These are phyloP conservation scores for Strigops habroptila DNA, from an alignment of 2,113 vertebrate genomes.

Conservation along the genomic window DNA sequence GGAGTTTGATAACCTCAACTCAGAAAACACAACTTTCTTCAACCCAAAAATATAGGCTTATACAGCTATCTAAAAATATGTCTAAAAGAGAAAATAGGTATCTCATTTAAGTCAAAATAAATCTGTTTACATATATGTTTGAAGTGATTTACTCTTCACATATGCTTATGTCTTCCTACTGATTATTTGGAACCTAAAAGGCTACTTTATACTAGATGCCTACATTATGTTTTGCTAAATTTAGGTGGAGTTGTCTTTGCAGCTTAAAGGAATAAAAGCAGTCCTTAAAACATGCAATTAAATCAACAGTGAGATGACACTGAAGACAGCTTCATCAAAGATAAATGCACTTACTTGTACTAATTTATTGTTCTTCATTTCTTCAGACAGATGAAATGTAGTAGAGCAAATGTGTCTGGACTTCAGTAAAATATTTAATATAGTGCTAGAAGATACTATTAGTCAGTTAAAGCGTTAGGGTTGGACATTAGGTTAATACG, in stretches of 20 bases:
- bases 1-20: background rate
- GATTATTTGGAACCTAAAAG: background rate
- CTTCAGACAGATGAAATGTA: background rate
- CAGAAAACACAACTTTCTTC: background rate
- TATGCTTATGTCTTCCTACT: background rate
- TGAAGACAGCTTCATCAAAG: background rate
- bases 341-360: background rate
- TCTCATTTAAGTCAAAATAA: background rate
- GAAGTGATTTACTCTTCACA: background rate
- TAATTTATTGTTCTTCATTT: background rate
- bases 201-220: background rate
- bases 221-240: background rate
- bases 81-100: background rate
- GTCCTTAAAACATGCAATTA: background rate
- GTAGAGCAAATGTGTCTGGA: background rate
- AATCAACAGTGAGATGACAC: background rate
- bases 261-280: background rate
- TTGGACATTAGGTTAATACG: too few species aligned
- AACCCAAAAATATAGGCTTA: background rate
- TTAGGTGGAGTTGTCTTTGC: background rate
- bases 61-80: background rate
- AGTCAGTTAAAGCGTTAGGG: background rate
- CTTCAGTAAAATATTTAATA: slow-evolving; percentile 17
- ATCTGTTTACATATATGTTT: background rate
- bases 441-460: background rate